Evolutionary conservation across 2,888 invertebrate genomes (phyloP).

Genomic region (Bugulina stolonifera): DNA sequence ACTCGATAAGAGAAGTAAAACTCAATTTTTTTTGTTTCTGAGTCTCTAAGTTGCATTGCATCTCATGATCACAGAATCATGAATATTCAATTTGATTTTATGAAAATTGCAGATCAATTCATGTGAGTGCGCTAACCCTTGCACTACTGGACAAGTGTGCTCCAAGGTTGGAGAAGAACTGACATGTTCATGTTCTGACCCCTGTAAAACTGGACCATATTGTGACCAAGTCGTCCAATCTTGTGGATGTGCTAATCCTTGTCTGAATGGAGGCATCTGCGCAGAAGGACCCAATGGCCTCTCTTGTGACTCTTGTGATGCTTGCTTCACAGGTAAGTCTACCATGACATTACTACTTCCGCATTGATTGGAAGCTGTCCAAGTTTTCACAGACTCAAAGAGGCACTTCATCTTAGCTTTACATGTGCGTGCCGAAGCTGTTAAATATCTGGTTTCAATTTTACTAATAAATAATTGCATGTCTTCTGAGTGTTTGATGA

Average conservation of each 20-base stretch:
- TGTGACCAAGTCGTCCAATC: slow-evolving; percentile 1
- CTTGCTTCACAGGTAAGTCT: slow-evolving; percentile 6
- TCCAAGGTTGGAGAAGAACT: slow-evolving; percentile 21
- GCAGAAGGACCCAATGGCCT: background rate
- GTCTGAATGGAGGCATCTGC: slow-evolving; percentile 9
- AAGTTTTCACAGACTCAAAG: too few relatives aligned
- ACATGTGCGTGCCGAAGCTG: too few relatives aligned
- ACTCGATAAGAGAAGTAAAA: too few relatives aligned
- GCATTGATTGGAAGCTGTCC: too few relatives aligned
- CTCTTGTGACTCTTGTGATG: background rate
- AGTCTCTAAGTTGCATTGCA: background rate
- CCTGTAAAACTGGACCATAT: background rate
- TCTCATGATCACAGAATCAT: too few relatives aligned
- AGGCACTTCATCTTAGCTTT: too few relatives aligned
- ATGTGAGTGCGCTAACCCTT: slow-evolving; percentile 19
- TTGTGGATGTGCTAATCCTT: slow-evolving; percentile 20
- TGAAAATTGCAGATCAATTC: background rate
- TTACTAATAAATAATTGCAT: too few relatives aligned
- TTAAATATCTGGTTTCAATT: too few relatives aligned
- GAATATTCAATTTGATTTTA: background rate
- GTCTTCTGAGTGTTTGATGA: too few relatives aligned
- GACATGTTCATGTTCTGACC: background rate
- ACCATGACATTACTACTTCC: too few relatives aligned
- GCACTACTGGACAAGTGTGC: slow-evolving; percentile 13
- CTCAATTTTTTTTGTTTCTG: background rate